Evolutionary conservation across 2,888 invertebrate genomes (phyloP), one percentile per base, ranked within the genome.

Genomic region (Leptopilina syphax): DNA sequence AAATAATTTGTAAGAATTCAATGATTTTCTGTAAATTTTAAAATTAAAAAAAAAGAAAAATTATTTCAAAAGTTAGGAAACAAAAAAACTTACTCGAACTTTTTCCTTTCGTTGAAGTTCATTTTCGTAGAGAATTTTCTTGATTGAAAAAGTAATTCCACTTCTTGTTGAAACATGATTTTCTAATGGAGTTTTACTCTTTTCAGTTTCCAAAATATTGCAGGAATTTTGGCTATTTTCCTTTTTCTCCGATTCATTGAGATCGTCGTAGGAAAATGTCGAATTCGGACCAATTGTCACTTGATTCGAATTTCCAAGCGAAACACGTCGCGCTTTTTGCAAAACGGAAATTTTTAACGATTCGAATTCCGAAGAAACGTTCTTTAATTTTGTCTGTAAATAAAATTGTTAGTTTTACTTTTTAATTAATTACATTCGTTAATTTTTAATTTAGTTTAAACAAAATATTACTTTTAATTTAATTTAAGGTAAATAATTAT

Each of bases 271-370:
- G 12, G 83, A 57, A 10, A 89, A 89, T 77, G 89, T 91, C 13
- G 91, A 85, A 50, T 91, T 91, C 0, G 94, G 93, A 0, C 94
- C 94, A 79, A 94, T 93, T 0, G 94, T 95, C 0, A 93, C 93
- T 89, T 93, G 92, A 83, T 92, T 92, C 1, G 94, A 91, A 57
- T 90, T 87, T 3, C 93, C 92, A 81, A 50, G 10, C 10, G 94
- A 94, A 44, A 94, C 93, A 86, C 92, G 92, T 24, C 93, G 93
- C 4, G 94, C 94, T 89, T 95, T 95, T 60, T 92, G 93, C 41
- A 95, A 88, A 6, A 94, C 94, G 3, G 95, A 94, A 80, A 94
- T 92, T 85, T 94, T 94, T 70, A 95, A 89, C 85, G 92, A 92
- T 79, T 93, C 93, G 86, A 94, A 92, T 66, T 90, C 90, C 18